phyloP scores from a whole-genome alignment of 2,888 invertebrate genomes.

The Leptinotarsa peninsularis region DNA sequence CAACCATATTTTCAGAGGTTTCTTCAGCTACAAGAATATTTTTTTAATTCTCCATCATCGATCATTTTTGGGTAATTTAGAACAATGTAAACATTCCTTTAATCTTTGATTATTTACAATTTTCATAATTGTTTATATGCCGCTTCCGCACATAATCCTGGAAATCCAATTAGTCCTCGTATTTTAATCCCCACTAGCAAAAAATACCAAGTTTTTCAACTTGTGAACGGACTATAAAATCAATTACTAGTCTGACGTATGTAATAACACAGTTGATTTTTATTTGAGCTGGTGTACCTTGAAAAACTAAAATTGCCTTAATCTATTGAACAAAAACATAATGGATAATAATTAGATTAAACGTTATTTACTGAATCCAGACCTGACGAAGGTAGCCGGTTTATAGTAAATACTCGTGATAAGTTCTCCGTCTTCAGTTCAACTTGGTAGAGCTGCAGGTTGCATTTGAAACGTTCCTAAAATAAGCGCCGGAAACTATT shows the following conservation, averaged over 20 bases:
- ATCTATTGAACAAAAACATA: background rate
- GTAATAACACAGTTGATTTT: background rate
- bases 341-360: background rate
- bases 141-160: too few relatives aligned
- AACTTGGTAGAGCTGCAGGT: constrained; percentile 1
- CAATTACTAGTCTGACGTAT: background rate
- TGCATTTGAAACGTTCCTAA: constrained; percentile 12
- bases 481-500: constrained; percentile 20
- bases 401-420: constrained; percentile 29
- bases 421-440: constrained; percentile 23
- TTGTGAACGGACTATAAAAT: too few relatives aligned
- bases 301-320: background rate
- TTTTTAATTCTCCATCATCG: too few relatives aligned
- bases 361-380: constrained; percentile 18
- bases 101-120: too few relatives aligned
- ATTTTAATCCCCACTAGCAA: too few relatives aligned
- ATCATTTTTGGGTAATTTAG: too few relatives aligned
- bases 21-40: too few relatives aligned
- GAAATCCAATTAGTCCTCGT: too few relatives aligned
- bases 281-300: background rate
- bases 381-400: constrained; percentile 32
- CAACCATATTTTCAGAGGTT: too few relatives aligned
- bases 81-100: too few relatives aligned
- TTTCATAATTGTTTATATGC: too few relatives aligned
- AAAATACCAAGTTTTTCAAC: too few relatives aligned